These are phyloP conservation scores for Raphicerus campestris DNA, from an alignment of 2,113 vertebrate species.

Conservation along the genomic window DNA sequence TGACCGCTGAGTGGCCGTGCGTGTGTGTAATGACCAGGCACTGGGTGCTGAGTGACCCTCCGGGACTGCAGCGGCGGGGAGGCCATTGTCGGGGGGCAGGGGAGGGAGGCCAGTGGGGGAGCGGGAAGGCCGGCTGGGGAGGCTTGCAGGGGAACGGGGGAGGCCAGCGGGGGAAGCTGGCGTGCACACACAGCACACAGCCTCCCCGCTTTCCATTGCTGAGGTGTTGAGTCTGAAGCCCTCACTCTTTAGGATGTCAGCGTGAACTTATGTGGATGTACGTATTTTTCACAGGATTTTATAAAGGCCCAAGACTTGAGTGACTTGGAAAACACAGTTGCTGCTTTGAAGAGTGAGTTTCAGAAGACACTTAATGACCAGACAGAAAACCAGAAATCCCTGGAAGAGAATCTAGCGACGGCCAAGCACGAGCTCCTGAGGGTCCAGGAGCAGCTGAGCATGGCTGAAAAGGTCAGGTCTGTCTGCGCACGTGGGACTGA, in stretches of 20 bases:
- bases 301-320: slow-evolving; percentile 83
- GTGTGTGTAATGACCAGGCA: rapidly evolving
- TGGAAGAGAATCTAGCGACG: slow-evolving; percentile 90
- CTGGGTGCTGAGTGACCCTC: not conserved
- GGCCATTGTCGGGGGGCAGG: too few species aligned
- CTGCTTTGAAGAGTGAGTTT: slow-evolving; percentile 89
- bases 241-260: not conserved
- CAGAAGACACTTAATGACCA: slow-evolving; percentile 87
- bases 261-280: not conserved
- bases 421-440: slow-evolving; percentile 93
- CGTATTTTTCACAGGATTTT: slow-evolving; percentile 71
- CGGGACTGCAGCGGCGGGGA: rapidly evolving
- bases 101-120: not conserved
- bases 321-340: slow-evolving; percentile 89
- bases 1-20: not conserved
- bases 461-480: slow-evolving; percentile 91
- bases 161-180: not conserved
- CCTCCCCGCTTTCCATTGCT: too few species aligned
- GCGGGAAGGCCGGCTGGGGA: too few species aligned
- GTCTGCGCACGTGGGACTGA: not conserved
- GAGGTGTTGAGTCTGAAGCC: not conserved
- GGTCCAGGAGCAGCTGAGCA: slow-evolving; percentile 90
- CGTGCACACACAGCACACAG: rapidly evolving
- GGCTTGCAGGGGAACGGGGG: rapidly evolving
- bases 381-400: slow-evolving; percentile 86